phyloP scores from a whole-genome alignment of 2,113 vertebrate species.

The Labeo rohita region DNA sequence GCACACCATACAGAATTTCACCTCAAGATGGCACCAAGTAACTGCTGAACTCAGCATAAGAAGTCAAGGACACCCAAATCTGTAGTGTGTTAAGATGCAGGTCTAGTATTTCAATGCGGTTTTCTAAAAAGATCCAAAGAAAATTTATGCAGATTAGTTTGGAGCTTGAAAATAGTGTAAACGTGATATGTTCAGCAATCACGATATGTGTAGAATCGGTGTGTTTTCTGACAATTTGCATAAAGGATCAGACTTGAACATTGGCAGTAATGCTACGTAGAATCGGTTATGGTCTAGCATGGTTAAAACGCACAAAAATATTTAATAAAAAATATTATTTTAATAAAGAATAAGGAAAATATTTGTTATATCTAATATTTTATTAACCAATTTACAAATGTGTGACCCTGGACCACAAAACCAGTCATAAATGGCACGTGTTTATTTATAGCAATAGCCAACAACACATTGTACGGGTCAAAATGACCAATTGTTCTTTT shows the following conservation, averaged over 20 bases:
- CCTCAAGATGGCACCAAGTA: conserved; percentile 33
- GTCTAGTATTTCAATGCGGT: not conserved
- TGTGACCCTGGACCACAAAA: too few species aligned
- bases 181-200: conserved; percentile 3
- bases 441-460: too few species aligned
- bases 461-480: too few species aligned
- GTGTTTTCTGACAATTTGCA: not conserved
- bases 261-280: not conserved
- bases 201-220: not conserved
- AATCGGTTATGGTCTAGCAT: not conserved
- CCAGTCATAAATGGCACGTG: too few species aligned
- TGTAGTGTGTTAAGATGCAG: not conserved
- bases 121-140: not conserved
- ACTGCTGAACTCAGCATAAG: conserved; percentile 36
- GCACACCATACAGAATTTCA: conserved; percentile 23
- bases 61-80: conserved; percentile 3
- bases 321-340: not conserved
- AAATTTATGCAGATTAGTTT: conserved; percentile 27
- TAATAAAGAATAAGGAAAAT: too few species aligned
- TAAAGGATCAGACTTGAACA: not conserved
- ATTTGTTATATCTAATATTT: too few species aligned
- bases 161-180: not conserved
- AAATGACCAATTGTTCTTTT: too few species aligned
- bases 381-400: too few species aligned
- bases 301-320: not conserved